Conservation (phyloP, 1,140 invertebrate genomes). For the Calosoma granatense region DNA sequence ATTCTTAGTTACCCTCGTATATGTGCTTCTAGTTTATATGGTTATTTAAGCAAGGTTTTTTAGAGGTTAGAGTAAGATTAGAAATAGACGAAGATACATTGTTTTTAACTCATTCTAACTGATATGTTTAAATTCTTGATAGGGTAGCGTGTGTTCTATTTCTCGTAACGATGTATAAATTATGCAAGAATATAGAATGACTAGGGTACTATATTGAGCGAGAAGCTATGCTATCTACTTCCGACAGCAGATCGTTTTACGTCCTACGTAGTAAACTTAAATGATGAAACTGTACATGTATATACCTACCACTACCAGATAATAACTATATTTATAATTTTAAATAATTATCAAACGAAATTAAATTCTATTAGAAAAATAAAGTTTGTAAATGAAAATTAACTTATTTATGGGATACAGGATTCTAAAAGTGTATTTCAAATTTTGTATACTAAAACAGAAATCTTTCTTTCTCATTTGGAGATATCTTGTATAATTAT, state of each 20-base stretch:
- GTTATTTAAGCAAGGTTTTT: too few species aligned
- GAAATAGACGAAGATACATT: too few species aligned
- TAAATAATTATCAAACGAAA: neutral
- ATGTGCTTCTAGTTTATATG: too few species aligned
- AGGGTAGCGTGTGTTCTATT: neutral
- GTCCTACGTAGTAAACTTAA: neutral
- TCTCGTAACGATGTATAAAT: neutral
- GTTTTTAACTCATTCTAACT: conserved; percentile 4
- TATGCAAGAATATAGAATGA: neutral
- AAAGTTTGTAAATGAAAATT: too few species aligned
- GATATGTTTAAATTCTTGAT: conserved; percentile 1
- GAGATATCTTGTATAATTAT: too few species aligned
- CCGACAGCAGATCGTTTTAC: neutral
- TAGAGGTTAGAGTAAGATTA: too few species aligned
- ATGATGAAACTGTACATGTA: neutral
- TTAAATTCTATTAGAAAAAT: neutral
- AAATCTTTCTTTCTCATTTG: too few species aligned
- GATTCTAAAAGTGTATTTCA: too few species aligned
- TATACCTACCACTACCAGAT: neutral
- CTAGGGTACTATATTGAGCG: neutral
- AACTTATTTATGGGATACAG: too few species aligned
- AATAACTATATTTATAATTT: neutral
- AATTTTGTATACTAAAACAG: too few species aligned
- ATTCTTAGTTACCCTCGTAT: too few species aligned
- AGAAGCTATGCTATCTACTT: neutral